Evolutionary conservation across 2,113 vertebrate genomes (phyloP).

Genomic region (Barnardius zonarius): DNA sequence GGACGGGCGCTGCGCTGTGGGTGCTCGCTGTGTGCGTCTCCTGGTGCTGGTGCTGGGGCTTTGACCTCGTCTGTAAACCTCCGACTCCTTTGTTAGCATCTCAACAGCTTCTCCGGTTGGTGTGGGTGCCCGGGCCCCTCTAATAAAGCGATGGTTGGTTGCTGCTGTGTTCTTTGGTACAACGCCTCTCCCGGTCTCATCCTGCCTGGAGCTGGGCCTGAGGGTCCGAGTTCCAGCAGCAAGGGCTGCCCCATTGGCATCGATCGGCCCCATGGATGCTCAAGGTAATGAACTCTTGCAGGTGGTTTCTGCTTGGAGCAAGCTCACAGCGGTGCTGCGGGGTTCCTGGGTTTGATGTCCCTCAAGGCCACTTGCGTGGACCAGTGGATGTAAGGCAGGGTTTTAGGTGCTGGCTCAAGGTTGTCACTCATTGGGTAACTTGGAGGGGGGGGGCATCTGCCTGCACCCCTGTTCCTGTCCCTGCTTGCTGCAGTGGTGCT

Average conservation of each 20-base stretch:
- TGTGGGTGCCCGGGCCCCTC: neutral
- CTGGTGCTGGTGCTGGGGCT: neutral
- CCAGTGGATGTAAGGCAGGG: too few species aligned
- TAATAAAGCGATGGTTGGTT: constrained; percentile 8
- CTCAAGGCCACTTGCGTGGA: neutral
- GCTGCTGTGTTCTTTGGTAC: neutral
- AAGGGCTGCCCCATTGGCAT: neutral
- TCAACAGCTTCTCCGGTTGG: neutral
- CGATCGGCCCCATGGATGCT: neutral
- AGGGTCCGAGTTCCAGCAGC: neutral
- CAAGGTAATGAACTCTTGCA: neutral
- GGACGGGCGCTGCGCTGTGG: too few species aligned
- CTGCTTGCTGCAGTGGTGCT: neutral
- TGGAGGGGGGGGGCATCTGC: too few species aligned
- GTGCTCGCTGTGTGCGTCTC: neutral
- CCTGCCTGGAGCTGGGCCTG: accelerated
- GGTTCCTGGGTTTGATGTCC: neutral
- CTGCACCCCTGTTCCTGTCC: neutral
- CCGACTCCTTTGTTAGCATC: neutral
- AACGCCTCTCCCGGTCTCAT: accelerated
- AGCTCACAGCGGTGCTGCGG: neutral
- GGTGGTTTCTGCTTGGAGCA: too few species aligned
- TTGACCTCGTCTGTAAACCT: accelerated
- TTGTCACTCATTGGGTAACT: neutral
- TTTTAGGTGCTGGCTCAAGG: neutral